Conservation (phyloP, 2,888 invertebrate genomes). For the Lithophane ornitopus region DNA sequence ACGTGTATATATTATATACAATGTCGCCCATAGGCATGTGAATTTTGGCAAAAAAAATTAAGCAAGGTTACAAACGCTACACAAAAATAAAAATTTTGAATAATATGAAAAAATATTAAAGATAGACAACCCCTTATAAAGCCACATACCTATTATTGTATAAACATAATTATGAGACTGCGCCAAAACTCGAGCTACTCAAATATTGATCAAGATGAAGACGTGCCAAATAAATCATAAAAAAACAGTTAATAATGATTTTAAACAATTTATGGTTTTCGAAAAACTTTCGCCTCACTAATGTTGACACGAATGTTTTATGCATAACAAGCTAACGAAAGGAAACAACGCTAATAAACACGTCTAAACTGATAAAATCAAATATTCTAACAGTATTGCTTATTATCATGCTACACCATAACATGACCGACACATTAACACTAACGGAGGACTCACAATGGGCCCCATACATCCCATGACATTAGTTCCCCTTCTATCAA, state of each 20-base stretch:
- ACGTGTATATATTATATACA: too few relatives aligned
- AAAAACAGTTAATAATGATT: constrained; percentile 23
- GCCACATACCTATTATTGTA: too few relatives aligned
- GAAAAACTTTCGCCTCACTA: constrained; percentile 31
- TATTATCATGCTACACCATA: constrained; percentile 57
- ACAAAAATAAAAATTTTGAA: too few relatives aligned
- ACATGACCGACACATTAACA: constrained; percentile 63
- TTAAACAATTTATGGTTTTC: background rate
- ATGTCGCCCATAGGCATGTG: too few relatives aligned
- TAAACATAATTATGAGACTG: background rate
- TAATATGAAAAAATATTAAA: too few relatives aligned
- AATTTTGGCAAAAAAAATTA: too few relatives aligned
- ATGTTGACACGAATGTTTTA: constrained; percentile 48
- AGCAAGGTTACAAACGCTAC: too few relatives aligned
- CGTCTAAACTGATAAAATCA: constrained; percentile 57
- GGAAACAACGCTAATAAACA: constrained; percentile 50
- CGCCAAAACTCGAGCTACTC: too few relatives aligned
- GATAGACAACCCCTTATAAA: too few relatives aligned
- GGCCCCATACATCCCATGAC: constrained; percentile 39
- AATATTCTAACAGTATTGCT: constrained; percentile 42
- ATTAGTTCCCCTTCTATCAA: constrained; percentile 53
- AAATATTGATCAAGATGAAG: background rate
- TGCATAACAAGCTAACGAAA: constrained; percentile 54
- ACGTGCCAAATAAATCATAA: background rate
- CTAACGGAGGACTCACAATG: constrained; percentile 43